phyloP scores from a whole-genome alignment of 2,797 vertebrate genomes.

The Enteromius unitaeniatus region DNA sequence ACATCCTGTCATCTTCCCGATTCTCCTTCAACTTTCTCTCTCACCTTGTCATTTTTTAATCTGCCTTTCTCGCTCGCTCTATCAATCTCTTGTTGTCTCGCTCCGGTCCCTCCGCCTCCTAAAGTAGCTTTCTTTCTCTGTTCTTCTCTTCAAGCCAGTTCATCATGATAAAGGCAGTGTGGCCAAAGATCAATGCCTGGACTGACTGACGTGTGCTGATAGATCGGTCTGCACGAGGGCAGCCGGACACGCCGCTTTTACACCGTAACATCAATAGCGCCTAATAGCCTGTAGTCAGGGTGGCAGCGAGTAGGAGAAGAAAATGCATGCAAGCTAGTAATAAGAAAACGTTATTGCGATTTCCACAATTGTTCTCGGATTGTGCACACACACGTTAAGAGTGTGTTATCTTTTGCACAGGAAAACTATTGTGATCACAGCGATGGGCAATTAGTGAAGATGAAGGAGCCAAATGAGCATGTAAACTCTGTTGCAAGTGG shows the following conservation, averaged over 20 bases:
- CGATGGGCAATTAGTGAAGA: constrained; percentile 57
- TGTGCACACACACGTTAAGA: neutral
- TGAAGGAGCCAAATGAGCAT: constrained; percentile 61
- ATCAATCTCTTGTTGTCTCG: constrained; percentile 52
- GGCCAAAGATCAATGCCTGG: constrained; percentile 3
- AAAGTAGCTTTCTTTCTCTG: neutral
- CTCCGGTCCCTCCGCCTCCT: constrained; percentile 27
- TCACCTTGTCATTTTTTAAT: constrained; percentile 49
- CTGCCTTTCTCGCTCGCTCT: constrained; percentile 29
- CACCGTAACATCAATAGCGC: constrained; percentile 31
- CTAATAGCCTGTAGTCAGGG: constrained; percentile 38
- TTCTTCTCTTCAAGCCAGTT: constrained; percentile 27
- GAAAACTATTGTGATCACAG: constrained; percentile 56
- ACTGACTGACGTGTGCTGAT: constrained; percentile 43
- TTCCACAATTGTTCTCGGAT: neutral
- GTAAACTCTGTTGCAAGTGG: constrained; percentile 58
- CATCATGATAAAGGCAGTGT: constrained; percentile 36
- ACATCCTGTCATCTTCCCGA: constrained; percentile 23
- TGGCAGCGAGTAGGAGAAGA: constrained; percentile 25
- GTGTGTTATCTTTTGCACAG: constrained; percentile 24
- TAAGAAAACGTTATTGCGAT: neutral
- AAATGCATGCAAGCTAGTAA: neutral
- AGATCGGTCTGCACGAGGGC: constrained; percentile 16
- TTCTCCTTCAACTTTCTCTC: constrained; percentile 52
- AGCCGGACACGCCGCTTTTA: constrained; percentile 15